Conservation (phyloP, 2,113 vertebrate genomes). For the Pomatostomus ruficeps region DNA sequence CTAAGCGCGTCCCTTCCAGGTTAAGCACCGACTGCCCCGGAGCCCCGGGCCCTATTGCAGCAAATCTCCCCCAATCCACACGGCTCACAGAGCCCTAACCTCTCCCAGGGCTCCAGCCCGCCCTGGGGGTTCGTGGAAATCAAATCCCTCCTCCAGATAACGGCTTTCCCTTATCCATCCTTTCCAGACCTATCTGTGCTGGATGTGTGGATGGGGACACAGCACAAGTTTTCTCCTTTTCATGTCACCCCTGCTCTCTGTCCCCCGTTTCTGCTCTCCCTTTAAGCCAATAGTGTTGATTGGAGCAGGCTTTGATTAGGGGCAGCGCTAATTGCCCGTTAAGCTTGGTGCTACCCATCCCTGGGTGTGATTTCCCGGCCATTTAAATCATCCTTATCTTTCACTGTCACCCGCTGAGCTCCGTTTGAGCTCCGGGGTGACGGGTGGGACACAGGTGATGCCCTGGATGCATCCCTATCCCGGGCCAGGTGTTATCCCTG, state of each 20-base stretch:
- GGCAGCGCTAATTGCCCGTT: background rate
- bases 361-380: background rate
- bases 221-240: background rate
- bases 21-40: rapidly evolving
- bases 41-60: background rate
- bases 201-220: background rate
- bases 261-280: background rate
- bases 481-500: background rate
- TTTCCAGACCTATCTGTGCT: background rate
- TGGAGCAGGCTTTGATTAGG: background rate
- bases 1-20: background rate
- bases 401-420: background rate
- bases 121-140: background rate
- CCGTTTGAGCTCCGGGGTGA: background rate
- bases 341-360: background rate
- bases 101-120: background rate
- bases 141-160: background rate
- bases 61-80: background rate
- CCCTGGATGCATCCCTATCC: background rate
- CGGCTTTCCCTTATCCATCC: background rate
- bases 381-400: background rate
- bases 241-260: background rate
- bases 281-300: background rate
- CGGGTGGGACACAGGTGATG: background rate
- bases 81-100: background rate